Evolutionary conservation across 2,113 vertebrate genomes (phyloP), one percentile per base, ranked within the genome.

Genomic region (Onychostruthus taczanowskii): DNA sequence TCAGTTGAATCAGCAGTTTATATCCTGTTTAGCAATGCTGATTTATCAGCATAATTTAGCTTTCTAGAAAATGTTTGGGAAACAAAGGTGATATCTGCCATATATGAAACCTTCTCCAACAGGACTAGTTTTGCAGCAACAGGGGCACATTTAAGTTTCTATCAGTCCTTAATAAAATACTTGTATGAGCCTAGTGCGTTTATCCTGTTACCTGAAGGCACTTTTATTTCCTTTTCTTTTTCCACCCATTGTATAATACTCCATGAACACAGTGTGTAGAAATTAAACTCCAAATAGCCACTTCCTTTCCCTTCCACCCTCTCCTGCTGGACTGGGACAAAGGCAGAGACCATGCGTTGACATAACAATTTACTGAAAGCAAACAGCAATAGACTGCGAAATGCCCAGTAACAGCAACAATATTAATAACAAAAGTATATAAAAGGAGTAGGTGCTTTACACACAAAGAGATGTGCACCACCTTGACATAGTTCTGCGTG

Each of bases 401-500:
- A 68, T 33, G 11, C 46, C 18, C 53, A 22, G 31, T 18, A 35
- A 8, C 22, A 50, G 37, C 63, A 61, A 27, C 37, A 50, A 18
- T 22, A 44, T 7, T 33, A 37, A 9, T 27, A 31, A 37, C 10
- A 50, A 9, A 68, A 37, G 26, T 18, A 8, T 35, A 3, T 17
- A 52, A 52, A 18, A 68, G 9, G 26, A 50, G 11, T 5, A 30
- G 16, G 14, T 76, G 11, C 14, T 68, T 59, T 37, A 5, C 27
- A 10, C 46, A 44, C 44, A 31, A 37, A 46, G 43, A 27, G 9
- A 9, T 3, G 8, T 37, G 59, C 22, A 27, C 17, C 44, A 18
- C 31, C 31, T 44, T 1, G 0, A 4, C 6, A 1, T 3, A 15
- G 2, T 5, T 52, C 14, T 31, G 26, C 1, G 0, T 37, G 53